phyloP scores from a whole-genome alignment of 2,113 vertebrate species.

The Anolis sagrei region DNA sequence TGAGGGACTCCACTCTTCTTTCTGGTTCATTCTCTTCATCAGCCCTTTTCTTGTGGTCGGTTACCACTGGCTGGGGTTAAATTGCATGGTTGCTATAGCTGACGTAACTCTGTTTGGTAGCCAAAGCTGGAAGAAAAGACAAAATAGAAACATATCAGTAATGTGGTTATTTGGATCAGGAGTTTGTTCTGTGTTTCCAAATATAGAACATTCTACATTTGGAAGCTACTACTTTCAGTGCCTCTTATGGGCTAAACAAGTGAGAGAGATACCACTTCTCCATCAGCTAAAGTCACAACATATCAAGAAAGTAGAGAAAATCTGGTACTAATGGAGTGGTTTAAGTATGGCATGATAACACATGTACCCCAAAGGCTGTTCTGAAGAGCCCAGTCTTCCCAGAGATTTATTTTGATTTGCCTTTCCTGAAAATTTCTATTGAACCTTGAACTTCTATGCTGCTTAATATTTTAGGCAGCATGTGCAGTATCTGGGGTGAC shows the following conservation, averaged over 20 bases:
- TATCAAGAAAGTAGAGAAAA: neutral
- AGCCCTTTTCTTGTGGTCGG: constrained; percentile 1
- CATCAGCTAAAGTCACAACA: neutral
- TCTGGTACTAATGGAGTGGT: too few species aligned
- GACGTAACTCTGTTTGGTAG: constrained; percentile 96
- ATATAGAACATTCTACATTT: accelerated
- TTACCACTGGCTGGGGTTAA: constrained; percentile 71
- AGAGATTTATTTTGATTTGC: too few species aligned
- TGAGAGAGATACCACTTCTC: too few species aligned
- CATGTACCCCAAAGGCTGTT: too few species aligned
- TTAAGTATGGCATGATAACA: too few species aligned
- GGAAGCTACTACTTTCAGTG: neutral
- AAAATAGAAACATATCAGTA: neutral
- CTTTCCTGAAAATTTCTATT: too few species aligned
- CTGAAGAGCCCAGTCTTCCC: too few species aligned
- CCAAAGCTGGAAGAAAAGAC: constrained; percentile 82
- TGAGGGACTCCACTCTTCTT: neutral
- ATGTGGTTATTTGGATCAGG: neutral
- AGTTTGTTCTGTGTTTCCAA: neutral
- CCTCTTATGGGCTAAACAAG: neutral
- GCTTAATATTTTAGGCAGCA: too few species aligned
- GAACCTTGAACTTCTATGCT: too few species aligned
- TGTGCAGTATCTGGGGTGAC: too few species aligned
- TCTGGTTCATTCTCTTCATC: neutral
- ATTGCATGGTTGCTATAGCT: constrained; percentile 97